Evolutionary conservation across 2,888 invertebrate genomes (phyloP).

Genomic region (Mythimna lalbum): DNA sequence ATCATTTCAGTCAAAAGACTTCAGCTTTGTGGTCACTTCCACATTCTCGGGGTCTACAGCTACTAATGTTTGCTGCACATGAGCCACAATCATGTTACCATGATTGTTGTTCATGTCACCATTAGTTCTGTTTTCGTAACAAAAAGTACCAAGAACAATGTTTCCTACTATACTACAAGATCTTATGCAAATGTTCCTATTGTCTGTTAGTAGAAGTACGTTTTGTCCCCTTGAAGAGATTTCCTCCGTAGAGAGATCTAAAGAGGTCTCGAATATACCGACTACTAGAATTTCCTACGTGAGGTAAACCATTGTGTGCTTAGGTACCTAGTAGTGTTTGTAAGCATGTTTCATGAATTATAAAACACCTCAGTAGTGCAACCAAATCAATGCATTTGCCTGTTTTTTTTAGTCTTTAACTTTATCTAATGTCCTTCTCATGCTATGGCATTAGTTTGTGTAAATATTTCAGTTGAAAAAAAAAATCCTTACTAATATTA

Average conservation of each 20-base stretch:
- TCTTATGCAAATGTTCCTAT: constrained; percentile 27
- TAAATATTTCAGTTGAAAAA: not conserved
- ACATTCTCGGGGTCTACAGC: too few species aligned
- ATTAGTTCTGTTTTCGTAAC: not conserved
- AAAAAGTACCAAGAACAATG: not conserved
- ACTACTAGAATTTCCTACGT: not conserved
- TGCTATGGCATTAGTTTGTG: not conserved
- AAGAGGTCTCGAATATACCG: not conserved
- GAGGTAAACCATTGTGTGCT: not conserved
- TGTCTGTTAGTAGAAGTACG: constrained; percentile 3
- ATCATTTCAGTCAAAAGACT: too few species aligned
- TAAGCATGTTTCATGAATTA: not conserved
- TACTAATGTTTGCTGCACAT: too few species aligned
- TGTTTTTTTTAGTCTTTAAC: not conserved
- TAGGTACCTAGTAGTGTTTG: not conserved
- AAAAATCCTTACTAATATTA: too few species aligned
- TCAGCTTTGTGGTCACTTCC: too few species aligned
- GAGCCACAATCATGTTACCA: too few species aligned
- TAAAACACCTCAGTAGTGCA: not conserved
- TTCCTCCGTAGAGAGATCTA: not conserved
- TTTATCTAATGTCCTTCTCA: not conserved
- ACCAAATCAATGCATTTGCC: not conserved
- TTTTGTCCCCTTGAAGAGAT: not conserved
- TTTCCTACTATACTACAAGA: not conserved
- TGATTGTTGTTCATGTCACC: too few species aligned